A percentile compares a stretch with the other conserved stretches of the same genome.
Conservation (phyloP, 2,888 invertebrate species). For the Acleris sparsana region DNA sequence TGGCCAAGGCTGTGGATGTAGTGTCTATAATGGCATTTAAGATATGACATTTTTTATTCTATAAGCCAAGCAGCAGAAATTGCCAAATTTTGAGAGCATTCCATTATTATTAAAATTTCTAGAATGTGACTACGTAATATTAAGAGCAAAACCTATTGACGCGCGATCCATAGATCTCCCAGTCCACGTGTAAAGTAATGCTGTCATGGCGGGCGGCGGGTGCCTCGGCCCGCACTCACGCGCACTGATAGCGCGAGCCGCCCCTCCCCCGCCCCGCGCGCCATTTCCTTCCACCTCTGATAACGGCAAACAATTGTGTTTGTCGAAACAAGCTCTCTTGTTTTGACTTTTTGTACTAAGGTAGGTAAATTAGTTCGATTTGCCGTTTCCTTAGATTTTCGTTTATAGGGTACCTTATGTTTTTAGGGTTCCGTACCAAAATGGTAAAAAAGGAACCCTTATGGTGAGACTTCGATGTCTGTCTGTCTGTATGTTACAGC, state of each 20-base stretch:
- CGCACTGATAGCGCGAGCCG: constrained; percentile 47
- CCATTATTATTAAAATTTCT: too few relatives aligned
- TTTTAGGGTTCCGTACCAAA: too few relatives aligned
- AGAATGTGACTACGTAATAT: constrained; percentile 2
- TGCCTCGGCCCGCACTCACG: constrained; percentile 51
- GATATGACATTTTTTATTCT: too few relatives aligned
- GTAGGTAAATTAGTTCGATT: too few relatives aligned
- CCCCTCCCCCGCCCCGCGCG: constrained; percentile 14
- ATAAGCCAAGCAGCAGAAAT: too few relatives aligned
- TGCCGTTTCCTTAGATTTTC: too few relatives aligned
- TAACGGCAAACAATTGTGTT: constrained; percentile 27
- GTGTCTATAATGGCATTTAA: not conserved
- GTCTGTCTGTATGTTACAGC: too few relatives aligned
- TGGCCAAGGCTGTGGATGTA: too few relatives aligned
- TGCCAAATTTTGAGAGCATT: too few relatives aligned
- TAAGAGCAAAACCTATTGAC: constrained; percentile 15
- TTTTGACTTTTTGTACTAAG: not conserved
- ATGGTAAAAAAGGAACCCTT: too few relatives aligned
- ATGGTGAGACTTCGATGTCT: too few relatives aligned
- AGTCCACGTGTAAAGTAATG: constrained; percentile 24
- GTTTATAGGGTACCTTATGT: too few relatives aligned
- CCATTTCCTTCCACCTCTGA: constrained; percentile 36
- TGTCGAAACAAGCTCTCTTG: not conserved
- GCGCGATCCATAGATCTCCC: constrained; percentile 1
- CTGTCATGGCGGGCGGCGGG: constrained; percentile 33